Percentiles rank a stretch among this genome's conserved stretches.
Evolutionary conservation across 2,888 invertebrate species (phyloP).

Genomic region (Platycheirus albimanus): DNA sequence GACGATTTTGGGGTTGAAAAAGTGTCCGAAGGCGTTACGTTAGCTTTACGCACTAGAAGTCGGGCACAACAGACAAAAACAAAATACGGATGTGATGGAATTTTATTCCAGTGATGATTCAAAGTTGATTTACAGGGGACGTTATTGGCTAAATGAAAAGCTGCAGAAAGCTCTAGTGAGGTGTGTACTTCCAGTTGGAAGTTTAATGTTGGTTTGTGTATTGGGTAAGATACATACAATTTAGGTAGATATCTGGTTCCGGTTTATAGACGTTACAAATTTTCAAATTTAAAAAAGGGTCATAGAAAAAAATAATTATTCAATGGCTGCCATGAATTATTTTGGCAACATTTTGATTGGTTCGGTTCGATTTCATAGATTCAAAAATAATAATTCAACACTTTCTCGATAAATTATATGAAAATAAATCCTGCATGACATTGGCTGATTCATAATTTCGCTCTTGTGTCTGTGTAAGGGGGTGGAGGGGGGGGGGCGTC

Average conservation of each 20-base stretch:
- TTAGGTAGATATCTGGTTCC: background rate
- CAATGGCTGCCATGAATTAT: no score
- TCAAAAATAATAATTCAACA: no score
- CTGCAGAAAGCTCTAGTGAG: background rate
- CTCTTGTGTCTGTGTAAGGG: no score
- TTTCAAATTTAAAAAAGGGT: no score
- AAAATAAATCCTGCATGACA: no score
- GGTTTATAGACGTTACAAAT: background rate
- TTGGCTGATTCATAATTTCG: no score
- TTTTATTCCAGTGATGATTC: constrained; percentile 54
- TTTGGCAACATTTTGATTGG: no score
- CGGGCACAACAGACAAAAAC: background rate
- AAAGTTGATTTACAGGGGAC: constrained; percentile 39
- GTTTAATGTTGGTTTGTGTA: constrained; percentile 31
- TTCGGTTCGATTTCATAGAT: no score
- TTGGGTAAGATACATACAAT: background rate
- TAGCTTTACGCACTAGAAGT: constrained; percentile 67
- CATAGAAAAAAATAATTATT: no score
- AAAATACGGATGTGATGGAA: constrained; percentile 55
- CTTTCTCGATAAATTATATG: no score
- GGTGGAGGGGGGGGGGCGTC: no score
- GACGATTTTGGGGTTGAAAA: constrained; percentile 43
- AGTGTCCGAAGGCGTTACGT: background rate
- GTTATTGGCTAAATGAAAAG: constrained; percentile 33
- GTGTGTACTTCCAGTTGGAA: constrained; percentile 1